Base-by-base conservation (phyloP, 2,797 vertebrate species). In the Rhinoraja longicauda region DNA sequence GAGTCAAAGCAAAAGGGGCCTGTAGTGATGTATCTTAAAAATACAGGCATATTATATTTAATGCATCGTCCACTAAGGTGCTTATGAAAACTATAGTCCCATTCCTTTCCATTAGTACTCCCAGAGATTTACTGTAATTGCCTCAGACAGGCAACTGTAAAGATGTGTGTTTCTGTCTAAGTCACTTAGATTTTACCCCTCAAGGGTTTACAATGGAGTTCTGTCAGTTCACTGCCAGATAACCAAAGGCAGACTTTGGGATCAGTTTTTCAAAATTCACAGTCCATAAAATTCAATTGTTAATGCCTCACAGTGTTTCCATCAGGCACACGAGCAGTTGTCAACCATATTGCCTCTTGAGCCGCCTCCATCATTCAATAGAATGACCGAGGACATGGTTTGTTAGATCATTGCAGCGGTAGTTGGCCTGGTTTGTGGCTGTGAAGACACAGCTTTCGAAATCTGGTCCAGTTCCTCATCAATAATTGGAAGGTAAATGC, bases 71-170 rank as follows among this genome's bases (percentile, higher is more conserved):
- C 13, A 62, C 1, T 29, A 86, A 86, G 15, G 26, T 32, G 26
- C 57, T 84, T 59, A 45, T 84, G 26, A 84, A 62, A 86, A 86
- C 53, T 86, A n/a, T 24, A 29, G 53, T 26, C 62, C 53, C 24
- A 26, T 59, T 59, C 29, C 24, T 62, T 62, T 86, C 59, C 82
- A n/a, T 62, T 64, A 15, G 26, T 62, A 53, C 57, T 86, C 57
- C 29, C 57, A n/a, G 57, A 86, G 57, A 62, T 64, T 86, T 62
- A 62, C 82, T 86, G 57, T 29, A 86, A 86, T 86, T 86, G 29
- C 57, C 82, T 62, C 29, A 86, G 57, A 64, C 57, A 86, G 57
- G 62, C 82, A 86, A 62, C 4, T 62, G 13, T 6, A 32, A 57
- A 59, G 62, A 17, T 29, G 7, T 13, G 13, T 5, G 59, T 1